Evolutionary conservation across 2,113 vertebrate species (phyloP).

Genomic region (Misgurnus anguillicaudatus): DNA sequence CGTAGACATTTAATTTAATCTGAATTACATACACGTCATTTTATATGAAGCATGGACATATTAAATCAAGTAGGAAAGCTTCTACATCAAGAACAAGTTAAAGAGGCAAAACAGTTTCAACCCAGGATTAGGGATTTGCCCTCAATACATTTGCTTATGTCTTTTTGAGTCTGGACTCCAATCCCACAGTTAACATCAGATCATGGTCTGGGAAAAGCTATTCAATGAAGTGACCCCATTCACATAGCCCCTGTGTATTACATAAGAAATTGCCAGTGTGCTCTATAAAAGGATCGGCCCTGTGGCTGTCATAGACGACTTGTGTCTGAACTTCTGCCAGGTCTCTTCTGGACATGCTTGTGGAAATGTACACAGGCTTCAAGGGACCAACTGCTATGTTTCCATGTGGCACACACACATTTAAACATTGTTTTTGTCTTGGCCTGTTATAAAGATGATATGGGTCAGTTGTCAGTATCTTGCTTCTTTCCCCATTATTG

Average conservation of each 20-base stretch:
- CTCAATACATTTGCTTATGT: neutral
- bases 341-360: conserved; percentile 31
- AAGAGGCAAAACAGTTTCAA: neutral
- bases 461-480: neutral
- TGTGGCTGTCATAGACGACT: conserved; percentile 21
- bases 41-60: neutral
- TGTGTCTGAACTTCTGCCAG: conserved; percentile 28
- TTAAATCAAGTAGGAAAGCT: neutral
- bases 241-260: conserved; percentile 23
- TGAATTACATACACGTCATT: neutral
- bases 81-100: neutral
- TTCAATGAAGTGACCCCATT: conserved; percentile 30
- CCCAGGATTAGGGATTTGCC: conserved; percentile 5
- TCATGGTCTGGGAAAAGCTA: conserved; percentile 13
- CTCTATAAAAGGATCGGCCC: conserved; percentile 9
- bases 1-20: neutral
- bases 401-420: conserved; percentile 5
- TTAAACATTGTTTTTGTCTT: neutral
- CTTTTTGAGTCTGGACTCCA: conserved; percentile 19
- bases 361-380: conserved; percentile 12
- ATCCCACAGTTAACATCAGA: conserved; percentile 11
- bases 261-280: conserved; percentile 34
- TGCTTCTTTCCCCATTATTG: neutral
- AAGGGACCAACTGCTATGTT: conserved; percentile 3
- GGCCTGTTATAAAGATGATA: neutral